Conservation (phyloP, 2,797 vertebrate species). For the Macropodus opercularis region DNA sequence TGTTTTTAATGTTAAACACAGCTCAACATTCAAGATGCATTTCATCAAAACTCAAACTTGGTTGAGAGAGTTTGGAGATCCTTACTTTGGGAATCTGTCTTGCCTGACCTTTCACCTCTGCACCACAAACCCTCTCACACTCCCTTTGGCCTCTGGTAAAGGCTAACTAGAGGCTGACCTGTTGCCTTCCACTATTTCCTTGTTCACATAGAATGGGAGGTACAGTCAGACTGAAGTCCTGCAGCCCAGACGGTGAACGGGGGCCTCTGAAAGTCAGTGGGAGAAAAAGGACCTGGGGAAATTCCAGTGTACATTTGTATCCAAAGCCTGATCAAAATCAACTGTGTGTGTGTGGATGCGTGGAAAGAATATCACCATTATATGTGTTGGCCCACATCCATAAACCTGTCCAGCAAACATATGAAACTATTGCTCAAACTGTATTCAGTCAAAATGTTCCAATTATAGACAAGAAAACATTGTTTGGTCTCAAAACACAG, state of each 20-base stretch:
- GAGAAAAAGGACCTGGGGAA: slow-evolving; percentile 36
- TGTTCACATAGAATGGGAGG: slow-evolving; percentile 49
- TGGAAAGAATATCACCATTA: slow-evolving; percentile 1
- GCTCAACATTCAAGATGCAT: neutral
- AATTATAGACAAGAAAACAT: no score
- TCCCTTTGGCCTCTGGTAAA: slow-evolving; percentile 56
- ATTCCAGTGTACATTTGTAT: slow-evolving; percentile 41
- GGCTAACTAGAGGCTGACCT: slow-evolving; percentile 47
- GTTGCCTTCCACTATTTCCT: slow-evolving; percentile 47
- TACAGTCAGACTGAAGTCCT: slow-evolving; percentile 18
- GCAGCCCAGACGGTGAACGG: no score
- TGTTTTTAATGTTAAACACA: neutral
- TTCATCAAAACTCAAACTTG: neutral
- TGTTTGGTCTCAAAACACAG: no score
- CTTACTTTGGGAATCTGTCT: slow-evolving; percentile 26
- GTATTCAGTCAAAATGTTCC: neutral
- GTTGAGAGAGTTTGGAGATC: slow-evolving; percentile 15
- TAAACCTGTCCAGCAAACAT: slow-evolving; percentile 3
- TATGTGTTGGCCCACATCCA: slow-evolving; percentile 3
- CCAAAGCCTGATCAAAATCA: slow-evolving; percentile 29
- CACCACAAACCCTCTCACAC: slow-evolving; percentile 32
- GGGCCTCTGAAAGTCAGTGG: slow-evolving; percentile 45
- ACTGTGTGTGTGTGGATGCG: neutral
- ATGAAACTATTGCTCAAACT: neutral
- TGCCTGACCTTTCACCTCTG: slow-evolving; percentile 56